Percentiles rank a stretch among this genome's conserved stretches.
phyloP scores from a whole-genome alignment of 2,113 vertebrate species.

The Pedionomus torquatus region DNA sequence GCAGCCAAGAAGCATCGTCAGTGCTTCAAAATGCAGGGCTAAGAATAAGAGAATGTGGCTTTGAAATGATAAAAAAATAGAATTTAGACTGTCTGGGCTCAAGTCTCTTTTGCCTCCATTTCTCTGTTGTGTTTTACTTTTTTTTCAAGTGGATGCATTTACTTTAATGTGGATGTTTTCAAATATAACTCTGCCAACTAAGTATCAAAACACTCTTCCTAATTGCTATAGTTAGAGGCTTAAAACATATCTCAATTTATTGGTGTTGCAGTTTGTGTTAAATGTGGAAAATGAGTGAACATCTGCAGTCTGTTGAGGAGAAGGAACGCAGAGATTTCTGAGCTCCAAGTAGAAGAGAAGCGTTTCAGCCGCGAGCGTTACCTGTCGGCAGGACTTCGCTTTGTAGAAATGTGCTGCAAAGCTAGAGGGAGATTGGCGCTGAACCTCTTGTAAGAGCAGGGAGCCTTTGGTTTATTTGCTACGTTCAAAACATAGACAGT shows the following conservation, averaged over 20 bases:
- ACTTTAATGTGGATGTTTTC: neutral
- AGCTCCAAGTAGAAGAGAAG: neutral
- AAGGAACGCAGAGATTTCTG: neutral
- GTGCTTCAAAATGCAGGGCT: neutral
- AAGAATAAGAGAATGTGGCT: neutral
- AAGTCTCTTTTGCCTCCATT: neutral
- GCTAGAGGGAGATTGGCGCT: neutral
- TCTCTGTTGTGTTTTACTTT: neutral
- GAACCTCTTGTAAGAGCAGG: neutral
- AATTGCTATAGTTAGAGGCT: neutral
- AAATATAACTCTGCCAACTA: neutral
- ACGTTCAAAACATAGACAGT: neutral
- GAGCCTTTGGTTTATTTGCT: neutral
- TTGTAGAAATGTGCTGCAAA: neutral
- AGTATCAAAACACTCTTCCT: neutral
- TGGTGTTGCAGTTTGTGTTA: neutral
- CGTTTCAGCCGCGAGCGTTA: neutral
- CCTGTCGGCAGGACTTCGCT: neutral
- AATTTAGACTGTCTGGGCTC: neutral
- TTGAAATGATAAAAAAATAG: neutral
- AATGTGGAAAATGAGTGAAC: neutral
- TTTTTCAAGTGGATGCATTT: neutral
- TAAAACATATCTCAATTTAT: neutral
- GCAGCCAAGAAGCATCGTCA: neutral
- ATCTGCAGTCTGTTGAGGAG: neutral